Evolutionary conservation across 2,888 invertebrate species (phyloP).

Genomic region (Heteromurus nitidus): DNA sequence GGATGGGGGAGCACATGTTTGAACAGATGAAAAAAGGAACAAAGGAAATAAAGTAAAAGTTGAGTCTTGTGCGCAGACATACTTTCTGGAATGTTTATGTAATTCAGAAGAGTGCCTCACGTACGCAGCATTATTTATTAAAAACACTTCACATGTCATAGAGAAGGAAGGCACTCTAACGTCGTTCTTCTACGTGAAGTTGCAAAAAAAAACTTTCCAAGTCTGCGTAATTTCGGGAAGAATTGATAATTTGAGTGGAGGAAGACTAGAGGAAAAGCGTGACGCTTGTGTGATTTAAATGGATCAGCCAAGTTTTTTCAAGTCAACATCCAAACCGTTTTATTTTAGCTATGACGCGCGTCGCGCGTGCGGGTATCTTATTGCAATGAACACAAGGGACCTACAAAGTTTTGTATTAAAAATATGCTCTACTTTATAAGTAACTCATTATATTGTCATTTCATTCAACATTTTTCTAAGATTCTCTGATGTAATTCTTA

Average conservation of each 20-base stretch:
- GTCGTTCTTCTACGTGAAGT: background rate
- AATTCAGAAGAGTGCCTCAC: background rate
- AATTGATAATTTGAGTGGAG: background rate
- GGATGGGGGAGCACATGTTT: background rate
- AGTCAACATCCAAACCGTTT: too few relatives aligned
- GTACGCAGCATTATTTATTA: slow-evolving; percentile 13
- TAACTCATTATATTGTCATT: too few relatives aligned
- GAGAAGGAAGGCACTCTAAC: background rate
- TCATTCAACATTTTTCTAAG: too few relatives aligned
- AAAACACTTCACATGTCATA: background rate
- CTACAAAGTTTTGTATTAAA: too few relatives aligned
- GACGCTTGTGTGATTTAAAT: too few relatives aligned
- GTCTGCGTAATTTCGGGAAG: background rate
- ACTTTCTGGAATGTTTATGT: background rate
- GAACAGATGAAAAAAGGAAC: background rate
- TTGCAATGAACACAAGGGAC: too few relatives aligned
- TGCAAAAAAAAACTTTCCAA: background rate
- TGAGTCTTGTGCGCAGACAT: background rate
- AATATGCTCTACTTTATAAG: too few relatives aligned
- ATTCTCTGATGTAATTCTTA: too few relatives aligned
- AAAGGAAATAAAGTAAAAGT: too few relatives aligned
- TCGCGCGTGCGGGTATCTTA: too few relatives aligned
- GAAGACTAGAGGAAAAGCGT: background rate
- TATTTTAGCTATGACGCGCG: too few relatives aligned
- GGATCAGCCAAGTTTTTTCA: background rate